Percentiles rank a stretch among this genome's conserved stretches.
Conservation (phyloP, 2,888 invertebrate genomes). For the Notodonta ziczac region DNA sequence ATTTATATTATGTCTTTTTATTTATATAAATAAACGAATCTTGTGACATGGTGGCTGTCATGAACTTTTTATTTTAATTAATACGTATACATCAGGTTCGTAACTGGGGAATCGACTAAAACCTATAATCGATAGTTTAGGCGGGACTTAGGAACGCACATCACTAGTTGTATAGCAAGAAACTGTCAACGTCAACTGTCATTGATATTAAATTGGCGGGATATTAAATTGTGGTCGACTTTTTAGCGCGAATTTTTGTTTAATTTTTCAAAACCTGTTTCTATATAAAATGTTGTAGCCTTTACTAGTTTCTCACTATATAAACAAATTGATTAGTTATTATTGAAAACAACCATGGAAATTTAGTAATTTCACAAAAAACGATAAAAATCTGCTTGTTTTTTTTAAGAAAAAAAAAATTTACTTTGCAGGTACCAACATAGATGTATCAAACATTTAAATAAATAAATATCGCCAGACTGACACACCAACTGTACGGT, state of each 20-base stretch:
- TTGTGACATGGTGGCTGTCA: conserved; percentile 52
- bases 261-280: too few relatives aligned
- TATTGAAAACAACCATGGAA: too few relatives aligned
- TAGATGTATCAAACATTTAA: too few relatives aligned
- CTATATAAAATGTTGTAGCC: too few relatives aligned
- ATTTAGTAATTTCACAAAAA: too few relatives aligned
- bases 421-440: too few relatives aligned
- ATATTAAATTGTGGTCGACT: neutral
- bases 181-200: conserved; percentile 15
- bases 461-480: too few relatives aligned
- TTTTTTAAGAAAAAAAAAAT: too few relatives aligned
- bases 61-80: conserved; percentile 39
- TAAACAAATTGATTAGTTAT: too few relatives aligned
- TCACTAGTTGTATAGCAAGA: conserved; percentile 19
- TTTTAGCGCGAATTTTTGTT: neutral
- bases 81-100: conserved; percentile 51
- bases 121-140: conserved; percentile 18
- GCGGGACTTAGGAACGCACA: conserved; percentile 24
- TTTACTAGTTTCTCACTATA: too few relatives aligned
- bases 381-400: too few relatives aligned
- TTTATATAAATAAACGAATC: conserved; percentile 42
- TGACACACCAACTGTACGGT: too few relatives aligned
- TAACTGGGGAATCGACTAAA: conserved; percentile 39
- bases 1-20: conserved; percentile 55
- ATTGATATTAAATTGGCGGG: neutral